Base-by-base conservation (phyloP, 92 coral and sea anemone genomes). In the Ricordea florida region DNA sequence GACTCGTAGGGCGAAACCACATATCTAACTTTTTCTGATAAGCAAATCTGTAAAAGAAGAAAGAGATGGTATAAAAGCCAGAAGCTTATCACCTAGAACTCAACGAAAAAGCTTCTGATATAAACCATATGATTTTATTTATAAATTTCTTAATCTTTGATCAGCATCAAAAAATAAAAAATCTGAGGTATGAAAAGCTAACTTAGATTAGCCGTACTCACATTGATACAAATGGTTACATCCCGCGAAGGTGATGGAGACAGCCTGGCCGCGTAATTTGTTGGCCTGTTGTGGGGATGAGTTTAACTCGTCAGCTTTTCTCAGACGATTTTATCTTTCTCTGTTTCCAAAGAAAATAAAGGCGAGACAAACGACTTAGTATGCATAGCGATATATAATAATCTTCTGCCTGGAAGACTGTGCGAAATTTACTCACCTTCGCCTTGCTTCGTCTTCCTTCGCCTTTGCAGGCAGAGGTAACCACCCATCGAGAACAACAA, bases 1-100 rank as follows among this genome's bases (percentile, higher is more conserved):
- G 78, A 56, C 33, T 82, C 88, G 24, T 74, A 74, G 3, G 82
- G 88, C 22, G 76, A 73, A 60, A 73, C 82, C 17, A 81, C 26
- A 38, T 72, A 48, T 23, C 32, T 48, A 27, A 14, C 69, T 21
- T 38, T 18, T 27, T 42, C 48, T 6, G 47, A 9, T 24, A 36
- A 25, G 38, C 69, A 62, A 37, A 62, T 6, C 69, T 36, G 69
- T 17, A 36, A 22, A 11, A 63, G 2, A 9, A 59, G 13, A 33
- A 15, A 59, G 26, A 63, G 6, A 37, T 17, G 7, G 10, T 1
- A 25, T 4, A 15, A 10, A 23, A 9, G 2, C 15, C 33, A 10
- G 5, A 2, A 53, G 52, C 24, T 11, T 41, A 11, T 41, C 47
- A 3, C 0, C 13, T 41, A 26, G 29, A 45, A 44, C n/a, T n/a